Percentiles rank a stretch among this genome's conserved stretches.
These are phyloP conservation scores for Rissa tridactyla DNA, from an alignment of 2,113 vertebrate species.

Conservation along the genomic window DNA sequence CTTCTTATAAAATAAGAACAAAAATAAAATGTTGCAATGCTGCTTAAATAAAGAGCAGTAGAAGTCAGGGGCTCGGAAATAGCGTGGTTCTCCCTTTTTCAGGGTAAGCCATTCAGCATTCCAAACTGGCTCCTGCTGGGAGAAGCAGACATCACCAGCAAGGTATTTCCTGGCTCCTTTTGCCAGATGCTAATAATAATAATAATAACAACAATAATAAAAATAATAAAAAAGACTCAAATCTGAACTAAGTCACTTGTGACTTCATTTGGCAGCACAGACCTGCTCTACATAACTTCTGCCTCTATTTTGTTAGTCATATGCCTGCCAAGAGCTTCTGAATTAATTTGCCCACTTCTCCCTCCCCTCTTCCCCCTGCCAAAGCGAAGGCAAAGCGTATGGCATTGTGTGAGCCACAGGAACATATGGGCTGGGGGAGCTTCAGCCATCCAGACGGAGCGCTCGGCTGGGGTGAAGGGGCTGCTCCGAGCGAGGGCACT, in stretches of 20 bases:
- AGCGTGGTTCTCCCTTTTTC: background rate
- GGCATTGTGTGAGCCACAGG: background rate
- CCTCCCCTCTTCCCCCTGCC: background rate
- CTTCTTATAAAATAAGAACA: background rate
- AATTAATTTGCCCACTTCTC: background rate
- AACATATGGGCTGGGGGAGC: background rate
- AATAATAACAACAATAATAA: slow-evolving; percentile 14
- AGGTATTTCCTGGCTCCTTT: slow-evolving; percentile 62
- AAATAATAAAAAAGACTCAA: background rate
- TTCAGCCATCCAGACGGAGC: background rate
- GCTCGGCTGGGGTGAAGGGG: background rate
- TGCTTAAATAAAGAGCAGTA: background rate
- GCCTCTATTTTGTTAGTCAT: background rate
- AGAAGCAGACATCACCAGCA: slow-evolving; percentile 44
- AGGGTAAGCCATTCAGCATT: slow-evolving; percentile 32
- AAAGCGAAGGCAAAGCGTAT: background rate
- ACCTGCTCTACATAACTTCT: background rate
- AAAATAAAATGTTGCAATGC: background rate
- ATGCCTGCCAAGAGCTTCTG: slow-evolving; percentile 28
- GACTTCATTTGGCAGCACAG: background rate
- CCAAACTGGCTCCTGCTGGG: slow-evolving; percentile 2
- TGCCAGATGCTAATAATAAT: slow-evolving; percentile 56
- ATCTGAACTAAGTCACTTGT: background rate
- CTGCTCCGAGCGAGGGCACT: background rate
- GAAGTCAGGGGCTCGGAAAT: background rate